These are phyloP conservation scores for Ia io DNA, from an alignment of 2,113 vertebrate species.

Conservation along the genomic window DNA sequence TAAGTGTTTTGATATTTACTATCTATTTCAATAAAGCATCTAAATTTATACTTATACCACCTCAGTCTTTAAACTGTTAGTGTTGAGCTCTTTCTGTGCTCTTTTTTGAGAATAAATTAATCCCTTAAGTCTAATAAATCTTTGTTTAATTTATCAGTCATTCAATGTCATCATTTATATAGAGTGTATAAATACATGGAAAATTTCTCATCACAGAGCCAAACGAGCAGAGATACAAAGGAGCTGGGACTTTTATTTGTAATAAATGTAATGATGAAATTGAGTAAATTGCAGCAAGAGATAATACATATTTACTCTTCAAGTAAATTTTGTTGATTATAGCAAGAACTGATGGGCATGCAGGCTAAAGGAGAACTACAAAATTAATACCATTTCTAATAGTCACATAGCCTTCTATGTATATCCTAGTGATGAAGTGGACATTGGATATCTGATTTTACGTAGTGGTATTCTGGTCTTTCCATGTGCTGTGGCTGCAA, in stretches of 20 bases:
- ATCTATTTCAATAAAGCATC: background rate
- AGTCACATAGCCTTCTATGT: background rate
- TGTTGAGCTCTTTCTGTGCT: background rate
- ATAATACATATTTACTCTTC: background rate
- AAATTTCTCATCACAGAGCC: background rate
- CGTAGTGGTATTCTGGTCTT: background rate
- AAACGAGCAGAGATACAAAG: background rate
- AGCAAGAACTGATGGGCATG: background rate
- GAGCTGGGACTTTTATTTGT: background rate
- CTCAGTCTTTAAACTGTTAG: constrained; percentile 4
- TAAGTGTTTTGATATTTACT: background rate
- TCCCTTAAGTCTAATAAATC: background rate
- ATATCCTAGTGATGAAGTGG: background rate
- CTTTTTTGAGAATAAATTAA: background rate
- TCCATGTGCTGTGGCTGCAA: background rate
- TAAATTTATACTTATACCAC: background rate
- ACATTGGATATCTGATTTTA: background rate
- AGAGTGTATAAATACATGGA: background rate
- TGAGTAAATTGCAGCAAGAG: background rate
- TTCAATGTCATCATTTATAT: background rate
- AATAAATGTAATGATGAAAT: background rate
- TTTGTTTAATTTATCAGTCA: background rate
- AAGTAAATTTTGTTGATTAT: background rate
- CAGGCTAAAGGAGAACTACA: background rate
- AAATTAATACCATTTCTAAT: background rate